These are phyloP conservation scores for Corythornis vintsioides DNA, from an alignment of 2,113 vertebrate genomes.

Conservation along the genomic window DNA sequence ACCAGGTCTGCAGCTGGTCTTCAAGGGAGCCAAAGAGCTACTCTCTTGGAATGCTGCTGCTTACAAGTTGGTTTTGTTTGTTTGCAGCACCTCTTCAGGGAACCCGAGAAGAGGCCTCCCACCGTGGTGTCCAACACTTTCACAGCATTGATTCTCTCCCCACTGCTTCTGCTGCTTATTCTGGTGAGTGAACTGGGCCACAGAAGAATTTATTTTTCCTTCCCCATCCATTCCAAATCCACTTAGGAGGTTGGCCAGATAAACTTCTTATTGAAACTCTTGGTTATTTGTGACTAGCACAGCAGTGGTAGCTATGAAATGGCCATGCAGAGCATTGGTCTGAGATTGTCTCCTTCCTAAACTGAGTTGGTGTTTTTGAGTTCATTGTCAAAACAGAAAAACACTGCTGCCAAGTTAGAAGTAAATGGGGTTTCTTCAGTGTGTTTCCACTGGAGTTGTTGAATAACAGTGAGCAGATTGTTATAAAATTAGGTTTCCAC, in stretches of 20 bases:
- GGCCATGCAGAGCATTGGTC: neutral
- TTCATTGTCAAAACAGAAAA: neutral
- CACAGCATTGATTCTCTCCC: constrained; percentile 91
- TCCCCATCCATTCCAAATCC: neutral
- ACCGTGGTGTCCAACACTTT: constrained; percentile 94
- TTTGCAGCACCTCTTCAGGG: constrained; percentile 92
- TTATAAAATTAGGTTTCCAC: neutral
- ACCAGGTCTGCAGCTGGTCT: neutral
- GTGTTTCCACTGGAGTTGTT: neutral
- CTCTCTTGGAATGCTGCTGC: neutral
- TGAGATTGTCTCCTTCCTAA: neutral
- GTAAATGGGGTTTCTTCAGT: neutral
- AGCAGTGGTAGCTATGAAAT: neutral
- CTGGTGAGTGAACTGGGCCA: constrained; percentile 82
- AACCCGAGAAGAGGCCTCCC: constrained; percentile 97
- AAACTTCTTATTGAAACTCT: neutral
- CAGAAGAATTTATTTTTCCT: neutral
- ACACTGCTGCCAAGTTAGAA: neutral
- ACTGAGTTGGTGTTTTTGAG: neutral
- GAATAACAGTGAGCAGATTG: neutral
- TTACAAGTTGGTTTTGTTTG: neutral
- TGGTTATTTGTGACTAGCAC: neutral
- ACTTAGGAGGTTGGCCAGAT: neutral
- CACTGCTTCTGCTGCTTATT: constrained; percentile 90
- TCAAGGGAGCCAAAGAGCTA: neutral